Evolutionary conservation across 2,888 invertebrate species (phyloP), one percentile per base, ranked within the genome.

Genomic region (Megaustenia siamemsis): DNA sequence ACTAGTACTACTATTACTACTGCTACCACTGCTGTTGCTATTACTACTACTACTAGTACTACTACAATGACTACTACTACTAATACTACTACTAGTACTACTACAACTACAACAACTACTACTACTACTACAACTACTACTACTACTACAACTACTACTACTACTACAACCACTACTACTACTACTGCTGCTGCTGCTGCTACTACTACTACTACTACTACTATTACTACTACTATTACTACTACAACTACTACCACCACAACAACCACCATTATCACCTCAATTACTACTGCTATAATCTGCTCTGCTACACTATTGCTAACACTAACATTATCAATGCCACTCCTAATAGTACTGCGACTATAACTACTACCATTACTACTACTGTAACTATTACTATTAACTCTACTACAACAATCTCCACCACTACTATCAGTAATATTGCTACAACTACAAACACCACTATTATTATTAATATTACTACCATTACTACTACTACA

Each of bases 31-130:
- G 32, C 66, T 63, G 63, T 66, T 63, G 40, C 79, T 63, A 63
- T 66, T 79, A 63, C 79, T 79, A 79, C 79, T 63, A 79, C 79
- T 79, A 63, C 66, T 79, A 79, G 63, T 38, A 63, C 63, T 79
- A 79, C 15, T 80, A 68, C 69, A 68, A 43, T 32, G 68, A 68
- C 45, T 68, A 68, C 80, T 80, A 68, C 49, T 80, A 68, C 66
- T 66, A 66, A 28, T 66, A 32, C 18, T 18, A 69, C 40, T 21
- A 8, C 40, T 69, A 21, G 2, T 69, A 38, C 68, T 69, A 38
- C 40, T 66, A 38, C 68, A 21, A 5, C 68, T 69, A 38, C 38
- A 10, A 49, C 45, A 40, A 5, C 68, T 66, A 49, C 43, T 79
- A 18, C 40, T 66, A 43, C 32, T 66, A 43, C 79, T 66, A 66